Evolutionary conservation across 2,888 invertebrate species (phyloP), one percentile per base, ranked within the genome.

Genomic region (Dynastes hyllus): DNA sequence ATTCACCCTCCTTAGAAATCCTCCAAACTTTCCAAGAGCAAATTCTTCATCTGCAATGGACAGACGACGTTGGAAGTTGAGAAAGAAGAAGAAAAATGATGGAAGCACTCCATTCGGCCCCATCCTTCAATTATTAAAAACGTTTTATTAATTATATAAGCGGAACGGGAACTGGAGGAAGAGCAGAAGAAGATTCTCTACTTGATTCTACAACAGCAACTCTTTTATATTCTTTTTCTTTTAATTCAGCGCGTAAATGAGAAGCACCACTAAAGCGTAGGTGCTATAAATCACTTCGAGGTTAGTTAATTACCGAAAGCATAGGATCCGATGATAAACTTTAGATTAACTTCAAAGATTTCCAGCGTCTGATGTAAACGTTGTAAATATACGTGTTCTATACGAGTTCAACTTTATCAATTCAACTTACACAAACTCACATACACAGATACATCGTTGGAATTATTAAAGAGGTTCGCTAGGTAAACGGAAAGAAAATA

Each of bases 311-410:
- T 65, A 65, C 65, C 6, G n/a, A 27, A 32, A n/a, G 29, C 32
- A 29, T 29, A 11, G 65, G 53, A 53, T 16, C 29, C 8, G 37
- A 65, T 65, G 65, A 63, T 63, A 63, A 63, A 63, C 63, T 63
- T 63, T 63, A 63, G 11, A 63, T 32, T 32, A 65, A 65, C 32
- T 65, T 65, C 29, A 65, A 65, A 65, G 65, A 32, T n/a, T 53
- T 53, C 63, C 58, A 16, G 11, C 61, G 61, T 61, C 22, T 61
- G 22, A 61, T 22, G 16, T n/a, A 11, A 27, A 61, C 16, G 22
- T 5, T 1, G 45, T 61, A 61, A 22, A 29, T 22, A 61, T 22
- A 22, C 22, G 16, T 27, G 29, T 2, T 45, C 45, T 2, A 5
- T 11, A 11, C 0, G 45, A 45, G 45, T 16, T 22, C 16, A 61